Conservation (phyloP, 2,888 invertebrate species). For the Phaedon cochleariae region DNA sequence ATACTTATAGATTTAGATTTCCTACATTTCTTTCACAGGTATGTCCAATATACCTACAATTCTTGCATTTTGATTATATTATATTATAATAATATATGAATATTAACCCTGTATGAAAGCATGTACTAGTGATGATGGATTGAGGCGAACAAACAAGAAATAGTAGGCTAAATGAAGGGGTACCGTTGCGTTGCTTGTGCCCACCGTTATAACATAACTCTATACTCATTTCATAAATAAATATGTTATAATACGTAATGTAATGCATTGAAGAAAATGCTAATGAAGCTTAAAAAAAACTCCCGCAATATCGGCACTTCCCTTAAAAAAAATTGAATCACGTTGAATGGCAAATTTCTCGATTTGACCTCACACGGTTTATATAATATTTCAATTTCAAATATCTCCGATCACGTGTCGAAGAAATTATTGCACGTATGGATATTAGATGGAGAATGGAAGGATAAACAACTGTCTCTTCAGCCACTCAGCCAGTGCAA, state of each 20-base stretch:
- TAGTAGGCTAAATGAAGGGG: neutral
- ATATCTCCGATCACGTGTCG: constrained; percentile 28
- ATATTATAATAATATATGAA: no score
- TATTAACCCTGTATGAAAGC: no score
- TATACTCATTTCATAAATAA: neutral
- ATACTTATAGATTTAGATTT: no score
- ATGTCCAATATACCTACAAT: no score
- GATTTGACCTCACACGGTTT: constrained; percentile 31
- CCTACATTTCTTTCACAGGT: no score
- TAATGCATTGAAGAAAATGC: neutral
- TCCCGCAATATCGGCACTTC: neutral
- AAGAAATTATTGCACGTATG: constrained; percentile 30
- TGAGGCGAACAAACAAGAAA: neutral
- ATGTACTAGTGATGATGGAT: neutral
- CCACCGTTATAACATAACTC: neutral
- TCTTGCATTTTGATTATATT: no score
- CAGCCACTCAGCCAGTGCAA: neutral
- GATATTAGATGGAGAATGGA: neutral
- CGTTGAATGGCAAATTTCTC: constrained; percentile 29
- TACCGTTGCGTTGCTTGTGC: neutral
- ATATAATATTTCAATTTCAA: constrained; percentile 28
- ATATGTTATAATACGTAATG: neutral
- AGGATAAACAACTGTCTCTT: constrained; percentile 18
- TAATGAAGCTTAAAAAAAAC: neutral
- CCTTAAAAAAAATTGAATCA: constrained; percentile 15